Conservation (phyloP, 2,888 invertebrate genomes). For the Leuctra nigra region DNA sequence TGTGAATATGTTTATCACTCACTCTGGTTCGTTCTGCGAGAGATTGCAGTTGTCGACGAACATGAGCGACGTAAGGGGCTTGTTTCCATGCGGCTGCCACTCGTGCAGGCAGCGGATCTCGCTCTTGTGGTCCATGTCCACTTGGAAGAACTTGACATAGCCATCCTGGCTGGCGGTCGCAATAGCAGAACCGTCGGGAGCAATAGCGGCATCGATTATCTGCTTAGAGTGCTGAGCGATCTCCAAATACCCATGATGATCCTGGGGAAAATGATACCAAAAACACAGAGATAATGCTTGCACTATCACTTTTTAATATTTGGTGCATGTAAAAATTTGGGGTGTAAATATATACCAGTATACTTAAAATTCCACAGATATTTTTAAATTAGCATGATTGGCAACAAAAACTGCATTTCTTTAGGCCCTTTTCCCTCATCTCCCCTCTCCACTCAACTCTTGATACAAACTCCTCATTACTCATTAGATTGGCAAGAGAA, state of each 20-base stretch:
- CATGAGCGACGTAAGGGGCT: conserved; percentile 80
- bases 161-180: conserved; percentile 88
- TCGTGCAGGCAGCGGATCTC: conserved; percentile 80
- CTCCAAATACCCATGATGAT: conserved; percentile 46
- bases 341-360: too few species aligned
- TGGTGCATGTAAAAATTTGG: too few species aligned
- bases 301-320: too few species aligned
- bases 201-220: conserved; percentile 81
- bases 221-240: conserved; percentile 54
- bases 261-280: background rate
- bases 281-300: too few species aligned
- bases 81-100: conserved; percentile 89
- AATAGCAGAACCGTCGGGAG: conserved; percentile 90
- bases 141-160: conserved; percentile 87
- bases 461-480: too few species aligned
- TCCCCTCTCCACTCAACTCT: too few species aligned
- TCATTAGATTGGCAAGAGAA: too few species aligned
- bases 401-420: too few species aligned
- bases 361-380: too few species aligned
- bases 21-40: conserved; percentile 40
- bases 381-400: too few species aligned
- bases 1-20: too few species aligned
- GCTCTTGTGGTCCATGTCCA: conserved; percentile 61
- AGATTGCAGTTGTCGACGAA: conserved; percentile 90
- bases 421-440: too few species aligned